phyloP scores from a whole-genome alignment of 2,797 vertebrate genomes.

The Enteromius trimaculatus region DNA sequence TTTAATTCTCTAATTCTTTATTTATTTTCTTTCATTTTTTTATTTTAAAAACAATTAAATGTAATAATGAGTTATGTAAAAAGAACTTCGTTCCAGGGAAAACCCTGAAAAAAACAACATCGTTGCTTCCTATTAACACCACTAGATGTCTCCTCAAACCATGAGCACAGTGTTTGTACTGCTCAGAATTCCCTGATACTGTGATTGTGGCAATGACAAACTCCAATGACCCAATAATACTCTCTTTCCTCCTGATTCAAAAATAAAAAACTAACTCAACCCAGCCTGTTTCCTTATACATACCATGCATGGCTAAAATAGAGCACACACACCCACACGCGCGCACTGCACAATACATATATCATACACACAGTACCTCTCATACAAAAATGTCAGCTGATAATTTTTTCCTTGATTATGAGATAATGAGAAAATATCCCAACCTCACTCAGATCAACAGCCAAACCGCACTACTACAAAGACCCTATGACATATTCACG shows the following conservation, averaged over 20 bases:
- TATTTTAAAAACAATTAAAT: not conserved
- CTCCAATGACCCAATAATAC: not conserved
- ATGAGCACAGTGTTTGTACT: slow-evolving; percentile 15
- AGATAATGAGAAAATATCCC: slow-evolving; percentile 53
- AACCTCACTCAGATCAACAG: slow-evolving; percentile 44
- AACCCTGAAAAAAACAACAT: slow-evolving; percentile 21
- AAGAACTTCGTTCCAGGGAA: not conserved
- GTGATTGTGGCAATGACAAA: slow-evolving; percentile 50
- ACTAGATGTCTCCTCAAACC: slow-evolving; percentile 55
- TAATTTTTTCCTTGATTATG: slow-evolving; percentile 47
- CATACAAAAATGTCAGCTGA: slow-evolving; percentile 47
- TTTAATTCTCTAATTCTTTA: not conserved
- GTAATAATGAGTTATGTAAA: not conserved
- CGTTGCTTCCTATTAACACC: slow-evolving; percentile 48
- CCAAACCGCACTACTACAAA: slow-evolving; percentile 36
- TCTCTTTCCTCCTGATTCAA: slow-evolving; percentile 15
- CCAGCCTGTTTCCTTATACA: slow-evolving; percentile 15
- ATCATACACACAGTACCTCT: slow-evolving; percentile 31
- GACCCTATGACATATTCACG: slow-evolving; percentile 43
- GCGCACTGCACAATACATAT: slow-evolving; percentile 36
- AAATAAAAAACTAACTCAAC: slow-evolving; percentile 11
- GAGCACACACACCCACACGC: slow-evolving; percentile 32
- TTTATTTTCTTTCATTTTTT: not conserved
- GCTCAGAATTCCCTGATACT: slow-evolving; percentile 4
- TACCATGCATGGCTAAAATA: slow-evolving; percentile 52